Base-by-base conservation (phyloP, 2,888 invertebrate genomes). In the Protodeltote pygarga region DNA sequence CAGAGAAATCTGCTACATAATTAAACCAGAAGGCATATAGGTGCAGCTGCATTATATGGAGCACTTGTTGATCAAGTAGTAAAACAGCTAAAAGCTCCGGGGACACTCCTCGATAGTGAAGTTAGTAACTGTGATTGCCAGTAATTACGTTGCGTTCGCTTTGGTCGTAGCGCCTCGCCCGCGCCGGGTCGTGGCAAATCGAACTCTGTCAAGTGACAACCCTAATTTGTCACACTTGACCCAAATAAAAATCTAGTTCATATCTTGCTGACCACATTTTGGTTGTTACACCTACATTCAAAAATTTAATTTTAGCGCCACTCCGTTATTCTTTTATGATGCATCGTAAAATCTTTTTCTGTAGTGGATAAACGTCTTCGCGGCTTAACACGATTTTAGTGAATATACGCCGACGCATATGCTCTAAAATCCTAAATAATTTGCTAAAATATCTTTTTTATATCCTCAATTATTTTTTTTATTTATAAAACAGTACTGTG, bases 141-240 rank as follows among this genome's bases (percentile, higher is more conserved):
- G 41, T 49, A 53, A 69, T 69, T 69, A 65, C 45, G 41, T 24
- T 33, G 27, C 34, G 17, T 14, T 10, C 15, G 35, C 8, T n/a
- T n/a, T n/a, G n/a, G n/a, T n/a, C n/a, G n/a, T n/a, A n/a, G n/a
- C n/a, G n/a, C n/a, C n/a, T n/a, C n/a, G n/a, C n/a, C n/a, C 16
- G 31, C 10, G 19, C 11, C 13, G 14, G 17, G 13, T 8, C 25
- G 33, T 13, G 6, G 11, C 32, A 35, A 23, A 19, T 29, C 16
- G 10, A 46, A 28, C 21, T 42, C 37, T 31, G 27, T 45, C 19
- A 34, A 60, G 49, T 60, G 37, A 48, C 55, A 58, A 58, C 65
- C 73, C 65, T 69, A 73, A 67, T 74, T 73, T 67, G 65, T 66
- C 63, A 66, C 64, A 68, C 70, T 75, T 74, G 78, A 77, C 79